A percentile compares a stretch with the other conserved stretches of the same genome.
Conservation (phyloP, 2,797 vertebrate genomes). For the Apogon talboti region DNA sequence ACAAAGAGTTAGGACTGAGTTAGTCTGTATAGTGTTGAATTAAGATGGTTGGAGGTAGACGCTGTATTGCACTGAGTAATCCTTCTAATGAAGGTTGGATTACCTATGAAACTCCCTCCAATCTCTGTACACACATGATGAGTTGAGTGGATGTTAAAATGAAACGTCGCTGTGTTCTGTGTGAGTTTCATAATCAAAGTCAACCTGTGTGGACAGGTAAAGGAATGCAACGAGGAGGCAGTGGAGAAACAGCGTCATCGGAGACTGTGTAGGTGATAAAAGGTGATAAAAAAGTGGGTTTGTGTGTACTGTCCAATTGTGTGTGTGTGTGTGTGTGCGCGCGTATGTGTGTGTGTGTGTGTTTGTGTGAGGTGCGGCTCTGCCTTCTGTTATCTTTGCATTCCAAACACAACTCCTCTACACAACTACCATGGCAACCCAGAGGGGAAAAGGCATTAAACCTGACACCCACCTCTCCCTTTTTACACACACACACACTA, state of each 20-base stretch:
- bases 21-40: conserved; percentile 7
- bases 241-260: conserved; percentile 56
- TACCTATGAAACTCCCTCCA: conserved; percentile 26
- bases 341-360: conserved; percentile 32
- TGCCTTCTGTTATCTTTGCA: conserved; percentile 73
- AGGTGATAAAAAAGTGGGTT: conserved; percentile 42
- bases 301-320: conserved; percentile 34
- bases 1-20: no score
- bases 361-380: conserved; percentile 58
- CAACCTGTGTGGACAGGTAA: conserved; percentile 68
- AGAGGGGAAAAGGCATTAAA: conserved; percentile 43
- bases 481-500: conserved; percentile 44
- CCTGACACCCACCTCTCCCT: conserved; percentile 4
- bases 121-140: conserved; percentile 53
- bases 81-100: conserved; percentile 30
- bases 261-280: conserved; percentile 46
- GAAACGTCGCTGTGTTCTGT: conserved; percentile 37
- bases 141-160: conserved; percentile 33
- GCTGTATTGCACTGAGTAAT: conserved; percentile 20
- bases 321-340: conserved; percentile 13
- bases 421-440: conserved; percentile 70
- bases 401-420: conserved; percentile 74
- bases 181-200: conserved; percentile 59
- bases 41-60: not conserved
- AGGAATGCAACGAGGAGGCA: conserved; percentile 64